Conservation (phyloP, 2,113 vertebrate genomes). For the Steatornis caripensis region DNA sequence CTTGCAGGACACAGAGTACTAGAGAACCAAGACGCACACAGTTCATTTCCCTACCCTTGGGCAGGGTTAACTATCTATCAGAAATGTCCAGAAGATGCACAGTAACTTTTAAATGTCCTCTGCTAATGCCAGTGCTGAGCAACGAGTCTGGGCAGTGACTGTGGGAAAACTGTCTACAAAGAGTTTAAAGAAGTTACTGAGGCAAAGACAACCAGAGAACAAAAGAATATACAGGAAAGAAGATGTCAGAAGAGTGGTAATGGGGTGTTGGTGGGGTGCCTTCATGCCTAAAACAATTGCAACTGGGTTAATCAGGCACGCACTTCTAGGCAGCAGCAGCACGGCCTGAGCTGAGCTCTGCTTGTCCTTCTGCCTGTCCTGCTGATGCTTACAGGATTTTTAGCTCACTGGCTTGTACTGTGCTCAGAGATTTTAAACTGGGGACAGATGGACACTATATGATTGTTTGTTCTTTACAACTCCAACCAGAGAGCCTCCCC, state of each 20-base stretch:
- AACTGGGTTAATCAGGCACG: background rate
- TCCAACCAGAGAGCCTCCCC: background rate
- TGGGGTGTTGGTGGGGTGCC: background rate
- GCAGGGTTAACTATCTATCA: background rate
- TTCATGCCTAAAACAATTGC: background rate
- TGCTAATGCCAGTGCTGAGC: background rate
- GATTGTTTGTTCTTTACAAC: background rate
- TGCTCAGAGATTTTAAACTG: background rate
- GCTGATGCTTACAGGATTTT: background rate
- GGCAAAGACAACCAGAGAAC: background rate
- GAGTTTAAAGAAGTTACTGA: background rate
- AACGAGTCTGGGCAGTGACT: background rate
- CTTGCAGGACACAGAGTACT: background rate
- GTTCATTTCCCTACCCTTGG: background rate
- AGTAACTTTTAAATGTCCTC: background rate
- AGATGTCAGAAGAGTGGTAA: background rate
- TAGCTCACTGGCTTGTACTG: background rate
- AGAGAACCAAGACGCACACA: background rate
- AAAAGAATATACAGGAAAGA: background rate
- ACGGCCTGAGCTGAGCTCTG: background rate
- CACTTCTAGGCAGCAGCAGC: background rate
- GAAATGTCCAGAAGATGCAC: background rate
- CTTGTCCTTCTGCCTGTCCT: background rate
- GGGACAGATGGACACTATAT: fast-evolving
- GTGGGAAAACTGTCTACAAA: background rate